phyloP scores from a whole-genome alignment of 2,113 vertebrate genomes.

The Tragelaphus scriptus region DNA sequence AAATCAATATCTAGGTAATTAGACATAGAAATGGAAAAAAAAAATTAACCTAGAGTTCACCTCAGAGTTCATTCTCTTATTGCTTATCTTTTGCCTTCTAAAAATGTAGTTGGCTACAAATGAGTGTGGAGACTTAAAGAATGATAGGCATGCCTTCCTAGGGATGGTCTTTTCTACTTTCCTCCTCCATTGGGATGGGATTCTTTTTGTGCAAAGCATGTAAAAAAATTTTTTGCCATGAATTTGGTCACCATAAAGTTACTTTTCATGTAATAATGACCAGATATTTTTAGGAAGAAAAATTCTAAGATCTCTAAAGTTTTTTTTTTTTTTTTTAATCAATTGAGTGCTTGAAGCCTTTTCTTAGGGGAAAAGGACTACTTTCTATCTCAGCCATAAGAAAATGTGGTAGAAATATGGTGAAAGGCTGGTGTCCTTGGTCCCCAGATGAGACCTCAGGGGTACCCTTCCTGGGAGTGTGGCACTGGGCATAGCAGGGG shows the following conservation, averaged over 20 bases:
- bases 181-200: background rate
- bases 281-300: background rate
- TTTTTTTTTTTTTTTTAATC: background rate
- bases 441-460: background rate
- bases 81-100: background rate
- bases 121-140: background rate
- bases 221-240: background rate
- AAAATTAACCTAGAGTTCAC: background rate
- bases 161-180: background rate
- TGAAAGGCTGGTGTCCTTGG: background rate
- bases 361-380: background rate
- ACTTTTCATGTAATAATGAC: background rate
- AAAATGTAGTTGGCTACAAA: background rate
- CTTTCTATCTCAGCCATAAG: background rate
- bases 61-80: background rate
- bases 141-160: background rate
- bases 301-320: background rate
- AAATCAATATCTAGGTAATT: background rate
- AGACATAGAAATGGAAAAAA: background rate
- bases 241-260: background rate
- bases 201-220: background rate
- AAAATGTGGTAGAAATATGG: background rate
- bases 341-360: background rate
- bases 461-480: background rate
- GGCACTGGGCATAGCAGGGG: background rate